These are phyloP conservation scores for Callimorpha dominula DNA, from an alignment of 2,888 invertebrate species.

Conservation along the genomic window DNA sequence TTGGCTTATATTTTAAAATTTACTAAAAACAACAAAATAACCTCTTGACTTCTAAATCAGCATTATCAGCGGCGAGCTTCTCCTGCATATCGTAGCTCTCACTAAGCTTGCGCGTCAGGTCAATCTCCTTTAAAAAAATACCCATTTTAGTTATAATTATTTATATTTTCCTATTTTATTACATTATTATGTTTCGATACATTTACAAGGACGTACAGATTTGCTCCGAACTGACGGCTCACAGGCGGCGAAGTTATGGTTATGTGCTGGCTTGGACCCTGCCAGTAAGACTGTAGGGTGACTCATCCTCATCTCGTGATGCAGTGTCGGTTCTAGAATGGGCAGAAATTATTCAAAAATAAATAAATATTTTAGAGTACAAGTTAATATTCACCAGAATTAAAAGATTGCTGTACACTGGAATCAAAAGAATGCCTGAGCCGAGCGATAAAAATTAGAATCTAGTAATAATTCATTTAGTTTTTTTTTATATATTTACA, in stretches of 20 bases:
- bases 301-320: constrained; percentile 72
- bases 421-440: too few species aligned
- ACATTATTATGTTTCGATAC: constrained; percentile 30
- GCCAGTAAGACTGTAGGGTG: constrained; percentile 67
- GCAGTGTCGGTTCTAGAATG: constrained; percentile 62
- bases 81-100: constrained; percentile 90
- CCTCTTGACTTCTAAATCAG: constrained; percentile 89
- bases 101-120: constrained; percentile 85
- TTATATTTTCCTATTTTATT: constrained; percentile 34
- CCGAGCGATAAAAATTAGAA: too few species aligned
- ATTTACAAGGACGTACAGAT: constrained; percentile 71
- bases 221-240: constrained; percentile 68
- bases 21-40: constrained; percentile 53
- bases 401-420: too few species aligned
- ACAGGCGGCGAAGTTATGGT: constrained; percentile 45
- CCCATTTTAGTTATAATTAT: constrained; percentile 37
- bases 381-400: too few species aligned
- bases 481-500: too few species aligned
- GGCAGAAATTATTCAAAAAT: not conserved
- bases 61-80: constrained; percentile 89
- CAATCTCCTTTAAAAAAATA: constrained; percentile 75
- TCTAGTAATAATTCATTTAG: too few species aligned
- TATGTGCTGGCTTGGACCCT: constrained; percentile 34
- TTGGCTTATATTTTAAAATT: not conserved
- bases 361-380: not conserved